Conservation (phyloP, 2,113 vertebrate species). For the Phainopepla nitens region DNA sequence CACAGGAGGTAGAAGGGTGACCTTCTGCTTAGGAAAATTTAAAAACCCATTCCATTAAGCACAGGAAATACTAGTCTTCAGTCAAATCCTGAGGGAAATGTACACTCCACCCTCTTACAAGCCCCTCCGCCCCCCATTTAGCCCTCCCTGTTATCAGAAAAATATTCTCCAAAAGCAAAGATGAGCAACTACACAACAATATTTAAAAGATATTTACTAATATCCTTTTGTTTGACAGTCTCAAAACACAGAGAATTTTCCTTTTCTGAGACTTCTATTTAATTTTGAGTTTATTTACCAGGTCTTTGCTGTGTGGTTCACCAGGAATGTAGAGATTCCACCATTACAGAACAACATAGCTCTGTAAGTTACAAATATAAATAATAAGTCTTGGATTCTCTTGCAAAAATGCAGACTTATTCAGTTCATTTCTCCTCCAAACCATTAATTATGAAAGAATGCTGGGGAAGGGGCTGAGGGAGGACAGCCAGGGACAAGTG, state of each 20-base stretch:
- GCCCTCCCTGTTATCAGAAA: background rate
- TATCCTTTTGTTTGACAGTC: background rate
- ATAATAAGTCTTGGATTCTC: background rate
- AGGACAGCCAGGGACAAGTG: background rate
- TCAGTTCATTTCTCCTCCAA: background rate
- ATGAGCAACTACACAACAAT: background rate
- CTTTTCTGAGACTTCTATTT: background rate
- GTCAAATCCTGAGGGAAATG: background rate
- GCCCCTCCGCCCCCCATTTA: rapidly evolving
- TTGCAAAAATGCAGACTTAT: background rate
- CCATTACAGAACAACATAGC: background rate
- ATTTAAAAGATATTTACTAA: background rate
- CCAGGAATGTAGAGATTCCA: background rate
- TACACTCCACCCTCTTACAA: background rate
- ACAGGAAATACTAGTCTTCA: background rate
- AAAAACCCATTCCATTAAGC: background rate
- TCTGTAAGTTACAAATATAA: background rate
- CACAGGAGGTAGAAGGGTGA: background rate
- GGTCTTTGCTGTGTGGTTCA: background rate
- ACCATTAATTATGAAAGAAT: background rate
- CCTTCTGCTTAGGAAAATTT: background rate
- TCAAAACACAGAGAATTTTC: background rate
- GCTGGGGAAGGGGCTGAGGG: background rate
- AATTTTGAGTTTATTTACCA: background rate
- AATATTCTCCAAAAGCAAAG: background rate